Conservation (phyloP, 2,888 invertebrate species). For the Cephus spinipes region DNA sequence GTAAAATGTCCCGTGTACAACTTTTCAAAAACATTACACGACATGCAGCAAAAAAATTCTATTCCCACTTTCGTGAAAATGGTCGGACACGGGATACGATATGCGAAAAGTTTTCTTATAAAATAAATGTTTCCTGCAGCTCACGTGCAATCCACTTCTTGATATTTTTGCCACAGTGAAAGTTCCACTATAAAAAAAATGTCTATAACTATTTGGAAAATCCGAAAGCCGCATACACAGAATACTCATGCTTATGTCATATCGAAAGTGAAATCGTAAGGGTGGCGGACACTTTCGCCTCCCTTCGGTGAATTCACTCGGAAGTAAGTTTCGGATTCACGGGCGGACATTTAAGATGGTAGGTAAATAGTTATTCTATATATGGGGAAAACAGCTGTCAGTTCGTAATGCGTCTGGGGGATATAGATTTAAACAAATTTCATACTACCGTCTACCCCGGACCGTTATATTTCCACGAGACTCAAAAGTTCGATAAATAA, state of each 20-base stretch:
- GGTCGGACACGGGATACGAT: background rate
- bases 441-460: background rate
- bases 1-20: background rate
- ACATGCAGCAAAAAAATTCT: background rate
- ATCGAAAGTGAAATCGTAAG: background rate
- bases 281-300: background rate
- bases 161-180: background rate
- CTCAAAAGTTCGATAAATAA: background rate
- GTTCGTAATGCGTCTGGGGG: background rate
- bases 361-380: background rate
- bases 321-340: background rate
- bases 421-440: background rate
- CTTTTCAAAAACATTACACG: background rate
- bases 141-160: background rate
- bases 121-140: background rate
- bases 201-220: background rate
- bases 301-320: background rate
- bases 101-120: background rate
- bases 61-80: background rate
- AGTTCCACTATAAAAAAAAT: background rate
- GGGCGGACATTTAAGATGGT: background rate
- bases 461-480: background rate
- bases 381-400: background rate
- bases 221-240: background rate
- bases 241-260: background rate